phyloP scores from a whole-genome alignment of 2,113 vertebrate genomes.

The Malurus alboscapulatus region DNA sequence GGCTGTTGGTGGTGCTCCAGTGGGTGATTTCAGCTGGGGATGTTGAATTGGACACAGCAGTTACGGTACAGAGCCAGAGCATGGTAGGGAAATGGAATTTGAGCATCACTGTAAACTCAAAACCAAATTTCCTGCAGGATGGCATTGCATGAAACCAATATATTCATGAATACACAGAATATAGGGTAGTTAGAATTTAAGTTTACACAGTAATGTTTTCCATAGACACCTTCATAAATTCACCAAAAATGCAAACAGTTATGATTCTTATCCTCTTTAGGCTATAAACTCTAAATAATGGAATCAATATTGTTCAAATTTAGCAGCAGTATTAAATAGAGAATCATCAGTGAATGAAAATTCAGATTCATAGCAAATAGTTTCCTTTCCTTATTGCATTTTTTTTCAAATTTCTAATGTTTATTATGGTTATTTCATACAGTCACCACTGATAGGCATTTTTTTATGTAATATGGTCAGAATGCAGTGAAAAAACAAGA shows the following conservation, averaged over 20 bases:
- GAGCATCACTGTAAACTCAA: slow-evolving; percentile 17
- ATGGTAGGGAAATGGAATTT: slow-evolving; percentile 1
- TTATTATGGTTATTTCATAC: background rate
- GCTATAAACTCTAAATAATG: background rate
- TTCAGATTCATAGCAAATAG: background rate
- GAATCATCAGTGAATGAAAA: background rate
- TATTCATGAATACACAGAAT: background rate
- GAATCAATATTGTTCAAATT: background rate
- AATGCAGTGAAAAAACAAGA: background rate
- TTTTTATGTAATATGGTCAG: background rate
- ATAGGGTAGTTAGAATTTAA: background rate
- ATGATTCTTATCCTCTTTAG: slow-evolving; percentile 1
- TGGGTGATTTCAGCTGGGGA: background rate
- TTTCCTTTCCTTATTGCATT: background rate
- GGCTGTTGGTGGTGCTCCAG: background rate
- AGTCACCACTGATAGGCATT: background rate
- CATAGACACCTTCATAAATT: background rate
- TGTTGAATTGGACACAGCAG: background rate
- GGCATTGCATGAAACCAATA: background rate
- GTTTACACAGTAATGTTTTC: background rate
- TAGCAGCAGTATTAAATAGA: background rate
- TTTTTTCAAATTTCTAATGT: background rate
- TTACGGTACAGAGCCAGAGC: background rate
- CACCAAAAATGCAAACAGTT: background rate
- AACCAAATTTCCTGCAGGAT: background rate